A percentile compares a stretch with the other conserved stretches of the same genome.
These are phyloP conservation scores for Neelides sp. DNA, from an alignment of 1,140 invertebrate species.

Conservation along the genomic window DNA sequence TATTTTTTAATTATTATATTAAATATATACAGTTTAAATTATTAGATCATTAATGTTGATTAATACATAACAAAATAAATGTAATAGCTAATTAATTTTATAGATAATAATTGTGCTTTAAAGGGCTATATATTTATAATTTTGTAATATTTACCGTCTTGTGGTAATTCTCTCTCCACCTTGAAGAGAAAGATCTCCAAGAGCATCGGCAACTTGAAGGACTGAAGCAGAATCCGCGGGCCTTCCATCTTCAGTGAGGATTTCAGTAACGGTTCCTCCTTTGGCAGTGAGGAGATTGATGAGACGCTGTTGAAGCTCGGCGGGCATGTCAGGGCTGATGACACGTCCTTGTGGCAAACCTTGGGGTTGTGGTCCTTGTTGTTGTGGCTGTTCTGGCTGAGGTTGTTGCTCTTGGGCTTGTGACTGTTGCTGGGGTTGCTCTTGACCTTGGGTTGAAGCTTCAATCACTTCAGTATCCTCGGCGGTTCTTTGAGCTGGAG, in stretches of 20 bases:
- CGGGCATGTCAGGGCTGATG: slow-evolving; percentile 36
- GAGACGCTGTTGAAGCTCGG: slow-evolving; percentile 40
- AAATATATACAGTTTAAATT: too few species aligned
- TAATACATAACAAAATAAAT: too few species aligned
- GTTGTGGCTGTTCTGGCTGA: slow-evolving; percentile 26
- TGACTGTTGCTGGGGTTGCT: slow-evolving; percentile 21
- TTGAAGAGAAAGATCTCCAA: slow-evolving; percentile 28
- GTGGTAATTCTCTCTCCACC: slow-evolving; percentile 45
- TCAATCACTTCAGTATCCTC: neutral
- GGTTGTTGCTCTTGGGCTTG: slow-evolving; percentile 14
- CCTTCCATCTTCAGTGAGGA: slow-evolving; percentile 26
- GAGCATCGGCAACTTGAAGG: slow-evolving; percentile 28
- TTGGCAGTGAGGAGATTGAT: slow-evolving; percentile 41
- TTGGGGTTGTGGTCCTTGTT: slow-evolving; percentile 22
- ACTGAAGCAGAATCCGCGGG: slow-evolving; percentile 30
- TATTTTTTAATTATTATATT: too few species aligned
- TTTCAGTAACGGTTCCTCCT: slow-evolving; percentile 32
- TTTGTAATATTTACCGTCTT: too few species aligned
- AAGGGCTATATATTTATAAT: too few species aligned
- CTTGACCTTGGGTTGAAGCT: slow-evolving; percentile 8
- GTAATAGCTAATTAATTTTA: too few species aligned
- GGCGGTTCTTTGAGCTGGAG: neutral
- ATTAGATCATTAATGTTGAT: too few species aligned
- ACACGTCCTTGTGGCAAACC: slow-evolving; percentile 28
- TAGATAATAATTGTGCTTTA: too few species aligned